Conservation (phyloP, 2,888 invertebrate species). For the Dynastes hyllus region DNA sequence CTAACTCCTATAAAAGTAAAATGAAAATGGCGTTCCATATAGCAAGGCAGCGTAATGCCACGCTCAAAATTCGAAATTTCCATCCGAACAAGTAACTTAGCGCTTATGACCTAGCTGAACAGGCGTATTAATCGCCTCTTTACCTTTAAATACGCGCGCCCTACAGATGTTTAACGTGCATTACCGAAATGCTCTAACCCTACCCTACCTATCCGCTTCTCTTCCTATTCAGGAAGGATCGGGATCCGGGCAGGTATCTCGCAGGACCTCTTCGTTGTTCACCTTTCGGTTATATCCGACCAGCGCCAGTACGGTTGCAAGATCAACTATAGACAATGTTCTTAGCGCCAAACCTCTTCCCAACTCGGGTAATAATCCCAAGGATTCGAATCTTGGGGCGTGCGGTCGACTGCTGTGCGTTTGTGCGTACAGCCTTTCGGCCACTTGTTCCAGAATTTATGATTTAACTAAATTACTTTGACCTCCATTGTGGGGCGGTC, state of each 20-base stretch:
- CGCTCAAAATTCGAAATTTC: neutral
- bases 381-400: slow-evolving; percentile 11
- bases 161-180: slow-evolving; percentile 21
- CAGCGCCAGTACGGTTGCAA: neutral
- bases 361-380: slow-evolving; percentile 11
- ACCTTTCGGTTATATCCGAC: slow-evolving; percentile 1
- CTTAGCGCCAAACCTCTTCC: neutral
- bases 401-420: neutral
- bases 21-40: no score
- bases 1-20: no score
- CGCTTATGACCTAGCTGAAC: neutral
- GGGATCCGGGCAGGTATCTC: neutral
- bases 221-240: neutral
- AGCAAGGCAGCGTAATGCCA: neutral
- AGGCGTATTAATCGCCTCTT: neutral
- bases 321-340: slow-evolving; percentile 24
- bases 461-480: slow-evolving; percentile 23
- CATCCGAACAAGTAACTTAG: neutral
- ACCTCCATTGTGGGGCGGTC: neutral
- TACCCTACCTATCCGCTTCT: neutral
- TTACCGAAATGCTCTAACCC: slow-evolving; percentile 14
- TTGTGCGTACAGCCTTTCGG: neutral
- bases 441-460: slow-evolving; percentile 24
- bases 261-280: neutral
- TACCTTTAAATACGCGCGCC: neutral